Evolutionary conservation across 2,113 vertebrate species (phyloP), one percentile per base, ranked within the genome.

Genomic region (Cathartes aura): DNA sequence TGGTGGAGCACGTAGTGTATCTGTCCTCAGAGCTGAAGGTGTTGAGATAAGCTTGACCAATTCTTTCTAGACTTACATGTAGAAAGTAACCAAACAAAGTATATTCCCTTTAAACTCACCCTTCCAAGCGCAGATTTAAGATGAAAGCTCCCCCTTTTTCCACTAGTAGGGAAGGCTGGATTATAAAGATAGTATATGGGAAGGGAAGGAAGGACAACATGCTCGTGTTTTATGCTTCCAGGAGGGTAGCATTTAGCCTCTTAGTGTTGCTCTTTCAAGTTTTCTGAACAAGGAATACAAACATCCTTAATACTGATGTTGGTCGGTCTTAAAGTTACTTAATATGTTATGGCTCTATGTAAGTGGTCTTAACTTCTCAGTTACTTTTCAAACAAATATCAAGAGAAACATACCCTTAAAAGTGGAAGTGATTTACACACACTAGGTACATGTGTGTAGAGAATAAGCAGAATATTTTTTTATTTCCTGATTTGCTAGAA

Each of bases 391-490:
- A 48, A 63, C 19, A 90, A 90, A 19, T 79, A 62, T 11, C 20
- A 45, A 19, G 30, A 83, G 55, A 76, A 90, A 58, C 17, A 38
- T 26, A 22, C 15, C 13, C 30, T 82, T 90, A 87, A 84, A 82
- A 82, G 27, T 56, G 12, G 17, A 91, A 66, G 42, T 58, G n/a
- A 19, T 80, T 85, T 79, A 22, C 4, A 36, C 8, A 6, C 12
- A 4, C 8, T 36, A 40, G 16, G 22, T 67, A 14, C 2, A 2
- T 23, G 5, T 74, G 6, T 56, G 8, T 67, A 55, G 78, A 80
- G 68, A 88, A 43, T 58, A 89, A 86, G n/a, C 36, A 82, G n/a
- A 76, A 26, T 81, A 10, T 47, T 83, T 96, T 96, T 81, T 67
- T 5, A 2, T 70, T 91, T 76, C 21, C 32, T 48, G 15, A 11